Percentiles rank a stretch among this genome's conserved stretches.
These are phyloP conservation scores for Columbina picui DNA, from an alignment of 2,113 vertebrate species.

Conservation along the genomic window DNA sequence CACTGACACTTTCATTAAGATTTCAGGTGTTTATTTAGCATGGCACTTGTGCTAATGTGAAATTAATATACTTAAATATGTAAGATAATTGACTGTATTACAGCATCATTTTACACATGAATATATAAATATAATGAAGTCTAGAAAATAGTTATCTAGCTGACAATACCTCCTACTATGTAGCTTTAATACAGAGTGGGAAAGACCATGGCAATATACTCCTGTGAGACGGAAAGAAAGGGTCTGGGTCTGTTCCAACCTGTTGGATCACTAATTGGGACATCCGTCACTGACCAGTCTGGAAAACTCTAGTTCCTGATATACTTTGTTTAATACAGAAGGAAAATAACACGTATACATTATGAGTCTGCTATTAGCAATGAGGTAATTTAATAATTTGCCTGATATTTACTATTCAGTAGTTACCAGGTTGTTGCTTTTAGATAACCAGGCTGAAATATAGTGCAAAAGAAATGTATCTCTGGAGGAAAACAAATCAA, in stretches of 20 bases:
- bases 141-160: background rate
- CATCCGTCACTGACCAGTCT: background rate
- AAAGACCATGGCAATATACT: background rate
- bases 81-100: background rate
- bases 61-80: background rate
- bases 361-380: background rate
- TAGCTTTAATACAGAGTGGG: background rate
- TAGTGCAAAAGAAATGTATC: background rate
- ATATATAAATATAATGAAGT: background rate
- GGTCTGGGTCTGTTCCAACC: background rate
- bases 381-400: background rate
- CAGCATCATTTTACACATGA: background rate
- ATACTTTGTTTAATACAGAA: background rate
- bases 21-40: background rate
- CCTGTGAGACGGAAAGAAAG: background rate
- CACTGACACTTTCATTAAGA: background rate
- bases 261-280: background rate
- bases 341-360: background rate
- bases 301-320: background rate
- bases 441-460: background rate
- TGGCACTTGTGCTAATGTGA: background rate
- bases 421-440: background rate
- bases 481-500: background rate
- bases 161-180: background rate
- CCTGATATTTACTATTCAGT: background rate